Percentiles rank a stretch among this genome's conserved stretches.
phyloP scores from a whole-genome alignment of 2,888 invertebrate species.

The Acrobasis consociella region DNA sequence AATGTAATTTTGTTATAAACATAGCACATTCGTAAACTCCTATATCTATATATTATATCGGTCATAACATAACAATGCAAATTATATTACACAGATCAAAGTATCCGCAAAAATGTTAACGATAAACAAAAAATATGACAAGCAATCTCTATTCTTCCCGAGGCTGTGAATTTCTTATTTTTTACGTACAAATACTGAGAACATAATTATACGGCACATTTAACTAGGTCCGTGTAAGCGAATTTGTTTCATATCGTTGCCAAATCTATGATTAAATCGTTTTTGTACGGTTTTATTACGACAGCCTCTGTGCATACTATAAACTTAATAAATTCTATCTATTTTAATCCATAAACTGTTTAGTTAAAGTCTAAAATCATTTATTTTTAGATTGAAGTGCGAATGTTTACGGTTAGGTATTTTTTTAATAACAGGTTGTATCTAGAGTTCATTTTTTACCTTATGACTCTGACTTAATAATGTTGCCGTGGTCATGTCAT shows the following conservation, averaged over 20 bases:
- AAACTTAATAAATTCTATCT: not conserved
- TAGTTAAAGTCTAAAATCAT: conserved; percentile 1
- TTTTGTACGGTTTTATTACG: conserved; percentile 44
- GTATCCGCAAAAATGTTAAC: too few relatives aligned
- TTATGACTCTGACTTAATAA: too few relatives aligned
- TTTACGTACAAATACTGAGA: conserved; percentile 36
- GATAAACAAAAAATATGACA: not conserved
- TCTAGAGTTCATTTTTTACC: not conserved
- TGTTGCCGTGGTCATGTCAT: too few relatives aligned
- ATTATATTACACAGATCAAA: too few relatives aligned
- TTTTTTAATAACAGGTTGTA: not conserved
- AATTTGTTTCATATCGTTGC: conserved; percentile 38
- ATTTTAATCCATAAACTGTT: not conserved
- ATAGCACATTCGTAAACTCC: too few relatives aligned
- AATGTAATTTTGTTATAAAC: too few relatives aligned
- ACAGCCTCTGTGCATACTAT: conserved; percentile 9
- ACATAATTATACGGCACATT: conserved; percentile 40
- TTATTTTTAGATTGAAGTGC: not conserved
- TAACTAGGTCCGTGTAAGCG: conserved; percentile 41
- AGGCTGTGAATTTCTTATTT: conserved; percentile 29
- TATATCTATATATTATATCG: too few relatives aligned
- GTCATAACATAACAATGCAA: too few relatives aligned
- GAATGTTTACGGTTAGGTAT: conserved; percentile 1
- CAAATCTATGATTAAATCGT: conserved; percentile 63
- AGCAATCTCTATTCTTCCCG: conserved; percentile 5